Conservation (phyloP, 2,113 vertebrate genomes). For the Trichechus manatus region DNA sequence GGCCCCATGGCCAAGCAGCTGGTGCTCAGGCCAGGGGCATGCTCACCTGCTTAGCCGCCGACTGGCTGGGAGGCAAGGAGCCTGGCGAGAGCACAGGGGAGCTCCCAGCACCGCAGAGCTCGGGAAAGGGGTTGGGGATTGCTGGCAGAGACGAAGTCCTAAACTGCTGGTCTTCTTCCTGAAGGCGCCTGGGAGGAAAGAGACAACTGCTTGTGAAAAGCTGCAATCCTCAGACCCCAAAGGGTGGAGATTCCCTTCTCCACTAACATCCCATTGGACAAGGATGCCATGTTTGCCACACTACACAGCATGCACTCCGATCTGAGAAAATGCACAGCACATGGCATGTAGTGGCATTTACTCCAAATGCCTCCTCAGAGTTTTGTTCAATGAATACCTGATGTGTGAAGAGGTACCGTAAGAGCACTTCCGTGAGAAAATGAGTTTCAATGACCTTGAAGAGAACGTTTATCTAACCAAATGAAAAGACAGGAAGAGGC, state of each 20-base stretch:
- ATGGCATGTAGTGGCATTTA: not conserved
- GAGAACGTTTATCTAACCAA: too few species aligned
- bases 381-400: not conserved
- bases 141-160: slow-evolving; percentile 96
- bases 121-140: slow-evolving; percentile 98
- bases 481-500: not conserved
- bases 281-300: accelerated
- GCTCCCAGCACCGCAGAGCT: slow-evolving; percentile 93
- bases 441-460: not conserved
- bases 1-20: accelerated
- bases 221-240: not conserved
- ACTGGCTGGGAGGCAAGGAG: slow-evolving; percentile 94
- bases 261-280: accelerated
- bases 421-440: not conserved
- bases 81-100: slow-evolving; percentile 93
- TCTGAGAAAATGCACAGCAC: accelerated
- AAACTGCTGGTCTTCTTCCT: slow-evolving; percentile 95
- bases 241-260: too few species aligned
- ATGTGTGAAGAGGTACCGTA: not conserved
- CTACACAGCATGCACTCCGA: accelerated
- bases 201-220: slow-evolving; percentile 62
- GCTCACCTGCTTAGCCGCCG: slow-evolving; percentile 93
- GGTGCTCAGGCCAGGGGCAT: accelerated
- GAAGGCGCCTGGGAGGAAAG: slow-evolving; percentile 91
- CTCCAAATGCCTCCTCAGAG: not conserved